Conservation (phyloP, 2,888 invertebrate species). For the Nineta flava region DNA sequence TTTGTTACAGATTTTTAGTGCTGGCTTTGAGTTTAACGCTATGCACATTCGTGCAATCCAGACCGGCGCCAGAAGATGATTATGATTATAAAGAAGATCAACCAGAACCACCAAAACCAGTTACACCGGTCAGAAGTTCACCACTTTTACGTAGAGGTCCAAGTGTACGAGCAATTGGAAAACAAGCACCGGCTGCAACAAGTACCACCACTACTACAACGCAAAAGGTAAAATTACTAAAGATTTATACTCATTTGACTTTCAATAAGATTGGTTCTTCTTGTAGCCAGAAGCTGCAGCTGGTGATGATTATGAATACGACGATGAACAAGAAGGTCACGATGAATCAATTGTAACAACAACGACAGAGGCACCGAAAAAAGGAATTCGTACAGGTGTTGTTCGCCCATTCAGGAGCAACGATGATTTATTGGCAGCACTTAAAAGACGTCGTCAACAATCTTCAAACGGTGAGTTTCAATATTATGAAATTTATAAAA, state of each 20-base stretch:
- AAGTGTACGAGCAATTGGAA: neutral
- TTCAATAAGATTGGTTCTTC: neutral
- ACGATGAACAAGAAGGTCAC: slow-evolving; percentile 39
- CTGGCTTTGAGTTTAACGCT: too few species aligned
- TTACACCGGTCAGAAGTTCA: neutral
- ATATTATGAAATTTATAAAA: too few species aligned
- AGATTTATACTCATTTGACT: neutral
- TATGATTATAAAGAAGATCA: neutral
- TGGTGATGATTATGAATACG: slow-evolving; percentile 32
- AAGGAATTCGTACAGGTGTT: slow-evolving; percentile 44
- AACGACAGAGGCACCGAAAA: slow-evolving; percentile 53
- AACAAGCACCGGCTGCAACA: neutral
- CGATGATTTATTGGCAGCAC: slow-evolving; percentile 53
- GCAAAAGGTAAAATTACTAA: neutral
- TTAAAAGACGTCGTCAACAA: slow-evolving; percentile 56
- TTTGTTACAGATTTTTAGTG: neutral
- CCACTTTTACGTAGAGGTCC: neutral
- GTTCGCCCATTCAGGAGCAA: slow-evolving; percentile 66
- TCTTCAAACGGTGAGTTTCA: slow-evolving; percentile 37
- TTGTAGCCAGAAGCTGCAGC: slow-evolving; percentile 12
- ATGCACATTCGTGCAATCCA: too few species aligned
- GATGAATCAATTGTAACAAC: slow-evolving; percentile 37
- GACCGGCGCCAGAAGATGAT: neutral
- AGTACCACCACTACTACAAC: slow-evolving; percentile 1
- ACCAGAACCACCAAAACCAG: neutral